Evolutionary conservation across 2,113 vertebrate genomes (phyloP), one percentile per base, ranked within the genome.

Genomic region (Sclerurus mexicanus): DNA sequence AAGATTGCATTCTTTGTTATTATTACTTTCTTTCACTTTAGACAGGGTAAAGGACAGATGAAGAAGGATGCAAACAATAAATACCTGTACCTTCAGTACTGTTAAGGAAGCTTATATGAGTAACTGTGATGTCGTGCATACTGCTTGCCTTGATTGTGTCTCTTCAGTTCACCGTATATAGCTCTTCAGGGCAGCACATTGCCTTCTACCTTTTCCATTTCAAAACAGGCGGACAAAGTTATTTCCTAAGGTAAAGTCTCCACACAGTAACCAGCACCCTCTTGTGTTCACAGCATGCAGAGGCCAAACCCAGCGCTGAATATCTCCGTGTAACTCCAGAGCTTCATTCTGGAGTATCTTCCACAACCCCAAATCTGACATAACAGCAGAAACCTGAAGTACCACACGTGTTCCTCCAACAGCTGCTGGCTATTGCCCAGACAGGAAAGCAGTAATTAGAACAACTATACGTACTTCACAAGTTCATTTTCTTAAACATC

Each of bases 271-370:
- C 68, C 40, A 89, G 77, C 81, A 62, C 85, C 85, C 59, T 71
- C 90, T 87, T 78, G 78, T 78, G 93, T 58, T 53, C 42, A 22
- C 3, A 5, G 12, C 4, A 4, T 0, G 0, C 50, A 44, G 37
- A 78, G 17, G 12, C 28, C 39, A n/a, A 87, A 44, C 12, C 11
- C 9, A 6, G 19, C 2, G 13, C 64, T 40, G 2, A 7, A 33
- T 6, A 25, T 20, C 6, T 3, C 21, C 0, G 0, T 0, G 2
- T 30, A 17, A 35, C 21, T n/a, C 9, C 0, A 1, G 17, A 53
- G 31, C 24, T 14, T 47, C 53, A 6, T n/a, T 60, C 27, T 24
- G 27, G 10, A 42, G 21, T 47, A 31, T 5, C 30, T 72, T 50
- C 33, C 35, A 5, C 35, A 28, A 25, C 20, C 60, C 10, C 20